Evolutionary conservation across 1,140 invertebrate species (phyloP).

Genomic region (Penaeus indicus): DNA sequence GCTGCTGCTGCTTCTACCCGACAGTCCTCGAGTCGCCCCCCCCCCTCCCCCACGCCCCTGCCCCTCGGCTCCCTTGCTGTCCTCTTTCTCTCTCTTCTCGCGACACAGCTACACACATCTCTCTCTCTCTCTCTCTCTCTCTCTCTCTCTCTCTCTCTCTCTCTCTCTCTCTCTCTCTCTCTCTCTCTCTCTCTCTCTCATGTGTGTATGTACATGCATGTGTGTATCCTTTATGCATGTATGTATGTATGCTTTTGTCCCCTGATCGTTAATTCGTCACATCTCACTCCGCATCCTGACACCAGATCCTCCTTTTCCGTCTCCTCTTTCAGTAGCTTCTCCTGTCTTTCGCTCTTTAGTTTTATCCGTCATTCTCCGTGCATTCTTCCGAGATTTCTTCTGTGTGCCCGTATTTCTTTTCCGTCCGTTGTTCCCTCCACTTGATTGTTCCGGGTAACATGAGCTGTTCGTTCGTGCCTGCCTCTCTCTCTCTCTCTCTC

Average conservation of each 20-base stretch:
- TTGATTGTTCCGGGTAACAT: no score
- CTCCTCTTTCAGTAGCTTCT: no score
- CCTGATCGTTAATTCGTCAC: neutral
- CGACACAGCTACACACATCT: neutral
- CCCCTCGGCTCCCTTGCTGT: neutral
- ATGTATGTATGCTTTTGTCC: neutral
- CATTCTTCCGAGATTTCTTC: no score
- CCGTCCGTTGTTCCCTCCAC: no score
- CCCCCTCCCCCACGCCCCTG: neutral
- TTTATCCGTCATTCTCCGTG: no score
- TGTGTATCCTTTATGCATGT: neutral
- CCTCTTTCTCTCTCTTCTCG: neutral
- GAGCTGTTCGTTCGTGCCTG: no score
- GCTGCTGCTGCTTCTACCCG: no score
- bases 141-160: conserved; percentile 32
- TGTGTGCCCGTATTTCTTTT: no score
- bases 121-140: neutral
- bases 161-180: conserved; percentile 11
- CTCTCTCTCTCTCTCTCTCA: conserved; percentile 25
- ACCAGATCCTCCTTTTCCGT: no score
- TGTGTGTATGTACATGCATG: neutral
- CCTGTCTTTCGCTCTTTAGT: no score
- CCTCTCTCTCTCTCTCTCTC: neutral
- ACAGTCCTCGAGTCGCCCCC: neutral
- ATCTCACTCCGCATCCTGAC: no score